Conservation (phyloP, 2,888 invertebrate species). For the Leucania comma region DNA sequence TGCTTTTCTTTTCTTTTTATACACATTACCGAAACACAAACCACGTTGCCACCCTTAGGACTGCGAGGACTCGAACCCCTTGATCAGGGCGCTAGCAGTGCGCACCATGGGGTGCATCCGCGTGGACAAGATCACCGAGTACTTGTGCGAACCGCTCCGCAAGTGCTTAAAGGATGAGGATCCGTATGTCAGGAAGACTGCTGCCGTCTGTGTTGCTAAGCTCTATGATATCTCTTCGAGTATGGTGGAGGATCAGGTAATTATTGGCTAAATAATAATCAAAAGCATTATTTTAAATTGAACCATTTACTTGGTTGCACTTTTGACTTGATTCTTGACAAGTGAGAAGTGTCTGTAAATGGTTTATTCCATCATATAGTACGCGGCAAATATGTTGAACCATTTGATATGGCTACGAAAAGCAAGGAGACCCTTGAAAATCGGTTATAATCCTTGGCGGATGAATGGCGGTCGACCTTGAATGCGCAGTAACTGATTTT, state of each 20-base stretch:
- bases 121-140: constrained; percentile 99
- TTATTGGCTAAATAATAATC: neutral
- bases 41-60: constrained; percentile 92
- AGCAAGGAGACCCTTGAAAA: too few relatives aligned
- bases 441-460: too few relatives aligned
- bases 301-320: too few relatives aligned
- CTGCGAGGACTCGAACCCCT: constrained; percentile 99
- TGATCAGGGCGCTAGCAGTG: constrained; percentile 99
- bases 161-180: constrained; percentile 99
- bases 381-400: too few relatives aligned
- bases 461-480: too few relatives aligned
- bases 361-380: too few relatives aligned
- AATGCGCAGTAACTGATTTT: too few relatives aligned
- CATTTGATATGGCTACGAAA: too few relatives aligned
- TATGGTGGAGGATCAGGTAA: constrained; percentile 91
- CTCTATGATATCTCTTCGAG: constrained; percentile 98
- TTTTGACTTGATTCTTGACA: too few relatives aligned
- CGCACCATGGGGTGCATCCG: constrained; percentile 99
- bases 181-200: constrained; percentile 99
- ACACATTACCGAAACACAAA: constrained; percentile 76
- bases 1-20: constrained; percentile 79
- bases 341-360: too few relatives aligned
- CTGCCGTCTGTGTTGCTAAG: constrained; percentile 99
- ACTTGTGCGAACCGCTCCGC: constrained; percentile 98
- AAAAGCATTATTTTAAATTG: too few relatives aligned